These are phyloP conservation scores for Lemur catta DNA, from an alignment of 2,797 vertebrate species.

Conservation along the genomic window DNA sequence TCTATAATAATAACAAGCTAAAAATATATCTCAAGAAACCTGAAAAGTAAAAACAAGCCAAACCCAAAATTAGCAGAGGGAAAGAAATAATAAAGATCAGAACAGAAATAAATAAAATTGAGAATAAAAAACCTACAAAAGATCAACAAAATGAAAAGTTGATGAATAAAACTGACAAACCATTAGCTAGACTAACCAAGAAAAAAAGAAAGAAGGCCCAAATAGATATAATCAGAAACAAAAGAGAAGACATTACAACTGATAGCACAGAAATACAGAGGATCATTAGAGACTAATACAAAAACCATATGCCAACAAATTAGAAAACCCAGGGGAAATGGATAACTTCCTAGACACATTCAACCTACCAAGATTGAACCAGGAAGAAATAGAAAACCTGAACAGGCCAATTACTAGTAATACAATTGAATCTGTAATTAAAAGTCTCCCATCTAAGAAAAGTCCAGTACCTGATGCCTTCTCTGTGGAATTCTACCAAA, in stretches of 20 bases:
- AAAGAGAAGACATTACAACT: neutral
- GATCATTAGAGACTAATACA: neutral
- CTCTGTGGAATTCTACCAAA: neutral
- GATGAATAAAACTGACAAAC: neutral
- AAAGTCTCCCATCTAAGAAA: neutral
- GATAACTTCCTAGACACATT: neutral
- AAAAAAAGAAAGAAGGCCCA: neutral
- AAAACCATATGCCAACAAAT: neutral
- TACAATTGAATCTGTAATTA: neutral
- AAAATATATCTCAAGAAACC: neutral
- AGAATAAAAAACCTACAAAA: neutral
- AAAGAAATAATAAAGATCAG: neutral
- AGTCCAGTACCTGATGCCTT: neutral
- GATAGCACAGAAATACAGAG: neutral
- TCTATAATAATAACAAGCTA: too few relatives aligned
- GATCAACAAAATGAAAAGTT: neutral
- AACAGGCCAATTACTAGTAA: neutral
- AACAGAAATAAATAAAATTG: neutral
- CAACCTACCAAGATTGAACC: neutral
- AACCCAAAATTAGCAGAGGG: neutral
- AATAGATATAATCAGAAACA: neutral
- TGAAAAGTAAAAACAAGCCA: neutral
- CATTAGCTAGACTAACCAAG: neutral
- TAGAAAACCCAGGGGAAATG: neutral
- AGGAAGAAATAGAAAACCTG: neutral